Conservation (phyloP, 2,797 vertebrate species). For the Bovichtus variegatus region DNA sequence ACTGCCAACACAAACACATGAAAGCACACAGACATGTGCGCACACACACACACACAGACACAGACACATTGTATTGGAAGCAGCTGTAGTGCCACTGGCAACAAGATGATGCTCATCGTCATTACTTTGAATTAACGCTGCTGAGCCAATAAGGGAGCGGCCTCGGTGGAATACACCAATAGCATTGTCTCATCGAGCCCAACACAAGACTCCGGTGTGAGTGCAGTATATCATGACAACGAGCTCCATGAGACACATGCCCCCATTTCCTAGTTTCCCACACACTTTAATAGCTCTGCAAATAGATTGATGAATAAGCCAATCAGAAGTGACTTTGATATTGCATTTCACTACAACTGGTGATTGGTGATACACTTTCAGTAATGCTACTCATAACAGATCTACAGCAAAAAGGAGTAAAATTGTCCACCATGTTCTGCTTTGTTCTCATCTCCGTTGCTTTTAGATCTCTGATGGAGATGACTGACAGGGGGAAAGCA, state of each 20-base stretch:
- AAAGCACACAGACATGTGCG: background rate
- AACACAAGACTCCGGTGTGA: slow-evolving; percentile 10
- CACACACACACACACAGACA: slow-evolving; percentile 33
- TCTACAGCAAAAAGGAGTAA: background rate
- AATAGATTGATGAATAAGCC: slow-evolving; percentile 53
- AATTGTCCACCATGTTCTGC: slow-evolving; percentile 5
- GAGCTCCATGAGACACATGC: slow-evolving; percentile 8
- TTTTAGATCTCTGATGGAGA: background rate
- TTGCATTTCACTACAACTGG: slow-evolving; percentile 21
- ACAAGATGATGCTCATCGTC: slow-evolving; percentile 55
- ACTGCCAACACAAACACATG: background rate
- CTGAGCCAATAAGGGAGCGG: slow-evolving; percentile 54
- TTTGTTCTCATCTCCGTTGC: slow-evolving; percentile 4
- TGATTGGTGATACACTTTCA: slow-evolving; percentile 11
- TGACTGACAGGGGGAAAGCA: background rate
- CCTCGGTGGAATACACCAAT: slow-evolving; percentile 53
- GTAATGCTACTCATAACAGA: slow-evolving; percentile 6
- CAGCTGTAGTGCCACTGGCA: slow-evolving; percentile 54
- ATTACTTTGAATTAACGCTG: slow-evolving; percentile 62
- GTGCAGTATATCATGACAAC: slow-evolving; percentile 27
- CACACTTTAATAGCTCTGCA: slow-evolving; percentile 37
- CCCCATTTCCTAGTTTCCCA: slow-evolving; percentile 25
- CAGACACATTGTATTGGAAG: slow-evolving; percentile 15
- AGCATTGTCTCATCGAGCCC: slow-evolving; percentile 23
- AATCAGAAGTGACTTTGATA: slow-evolving; percentile 47